Evolutionary conservation across 2,113 vertebrate genomes (phyloP).

Genomic region (Aptenodytes patagonicus): DNA sequence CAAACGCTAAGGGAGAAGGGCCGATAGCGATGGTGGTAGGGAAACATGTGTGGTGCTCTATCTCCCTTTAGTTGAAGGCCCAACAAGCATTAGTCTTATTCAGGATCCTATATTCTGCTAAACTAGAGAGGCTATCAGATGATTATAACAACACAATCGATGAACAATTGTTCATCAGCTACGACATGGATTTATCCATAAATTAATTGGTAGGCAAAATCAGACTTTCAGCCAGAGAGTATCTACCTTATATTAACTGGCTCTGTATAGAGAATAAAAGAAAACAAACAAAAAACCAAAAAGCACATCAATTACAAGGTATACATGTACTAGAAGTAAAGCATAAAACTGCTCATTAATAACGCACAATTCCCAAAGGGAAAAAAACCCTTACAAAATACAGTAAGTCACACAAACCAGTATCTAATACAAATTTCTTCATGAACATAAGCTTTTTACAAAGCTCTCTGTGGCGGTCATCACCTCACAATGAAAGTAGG

Average conservation of each 20-base stretch:
- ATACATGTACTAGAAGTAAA: constrained; percentile 31
- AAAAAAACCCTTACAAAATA: constrained; percentile 54
- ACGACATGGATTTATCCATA: background rate
- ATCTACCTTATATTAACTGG: constrained; percentile 7
- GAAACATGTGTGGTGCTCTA: background rate
- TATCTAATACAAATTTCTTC: constrained; percentile 42
- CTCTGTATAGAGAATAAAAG: constrained; percentile 8
- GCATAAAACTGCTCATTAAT: constrained; percentile 67
- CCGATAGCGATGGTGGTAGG: background rate
- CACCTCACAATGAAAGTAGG: constrained; percentile 31
- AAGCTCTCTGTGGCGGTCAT: background rate
- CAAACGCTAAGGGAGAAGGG: background rate
- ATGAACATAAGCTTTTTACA: constrained; percentile 45
- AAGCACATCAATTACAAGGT: background rate
- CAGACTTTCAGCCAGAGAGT: constrained; percentile 10
- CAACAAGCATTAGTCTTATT: background rate
- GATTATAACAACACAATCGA: background rate
- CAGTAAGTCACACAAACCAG: constrained; percentile 52
- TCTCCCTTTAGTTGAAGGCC: constrained; percentile 37
- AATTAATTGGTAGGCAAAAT: constrained; percentile 32
- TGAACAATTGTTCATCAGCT: background rate
- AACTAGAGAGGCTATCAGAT: background rate
- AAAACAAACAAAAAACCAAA: background rate
- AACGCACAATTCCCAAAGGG: constrained; percentile 65
- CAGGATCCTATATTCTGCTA: background rate